Base-by-base conservation (phyloP, 2,888 invertebrate genomes). In the Prenolepis imparis region DNA sequence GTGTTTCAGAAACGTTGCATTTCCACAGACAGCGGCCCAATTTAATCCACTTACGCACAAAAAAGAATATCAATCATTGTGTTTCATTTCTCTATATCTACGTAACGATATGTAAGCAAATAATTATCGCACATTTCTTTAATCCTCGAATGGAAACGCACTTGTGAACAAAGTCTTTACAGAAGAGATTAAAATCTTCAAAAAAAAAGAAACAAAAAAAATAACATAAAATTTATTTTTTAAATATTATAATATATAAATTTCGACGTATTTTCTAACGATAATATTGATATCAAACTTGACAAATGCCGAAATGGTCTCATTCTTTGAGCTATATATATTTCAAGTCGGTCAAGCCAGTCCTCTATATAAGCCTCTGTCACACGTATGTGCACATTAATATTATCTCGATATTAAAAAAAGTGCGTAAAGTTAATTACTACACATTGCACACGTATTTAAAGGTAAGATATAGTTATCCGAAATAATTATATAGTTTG, bases 1-100 rank as follows among this genome's bases (percentile, higher is more conserved):
- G 0, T 78, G 18, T 78, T 41, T 75, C 36, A 77, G 18, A 39
- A 81, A 24, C 78, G 52, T 57, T 52, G 21, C 59, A 28, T 52
- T 52, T 61, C 18, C 61, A 61, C 32, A 61, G n/a, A 9, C 52
- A 68, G 32, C 59, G 86, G 73, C 83, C 81, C 89, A 84, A 87
- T 75, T 82, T 64, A 89, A 82, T 86, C 88, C 72, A 88, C 83
- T 87, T 85, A 89, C 90, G 90, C 89, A 90, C 88, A 89, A 90
- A 89, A 39, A 81, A 78, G 82, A 68, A 85, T 55, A 78, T 78
- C 67, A 80, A 78, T 80, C 84, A 82, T 68, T 64, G 52, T 39
- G 55, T 41, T 82, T 81, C 44, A 72, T 85, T 77, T 77, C 83
- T 84, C 85, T 85, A 84, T 77, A 61, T 80, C n/a, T 3, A 36